Evolutionary conservation across 2,797 vertebrate species (phyloP).

Genomic region (Cephalopachus bancanus): DNA sequence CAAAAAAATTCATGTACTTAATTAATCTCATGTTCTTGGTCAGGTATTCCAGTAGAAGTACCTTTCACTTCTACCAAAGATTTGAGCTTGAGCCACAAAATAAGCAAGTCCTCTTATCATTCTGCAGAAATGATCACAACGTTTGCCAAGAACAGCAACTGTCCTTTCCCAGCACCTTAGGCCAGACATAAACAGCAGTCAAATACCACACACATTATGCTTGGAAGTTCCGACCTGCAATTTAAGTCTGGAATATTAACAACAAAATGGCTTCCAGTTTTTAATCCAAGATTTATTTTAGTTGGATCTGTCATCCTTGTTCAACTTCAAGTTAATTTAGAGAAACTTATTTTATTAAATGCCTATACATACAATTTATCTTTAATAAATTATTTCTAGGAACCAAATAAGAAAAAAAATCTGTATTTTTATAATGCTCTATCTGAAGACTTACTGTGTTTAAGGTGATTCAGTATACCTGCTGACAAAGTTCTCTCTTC

Average conservation of each 20-base stretch:
- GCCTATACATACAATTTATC: not conserved
- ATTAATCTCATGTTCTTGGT: not conserved
- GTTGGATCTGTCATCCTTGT: not conserved
- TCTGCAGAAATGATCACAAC: not conserved
- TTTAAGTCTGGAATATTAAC: slow-evolving; percentile 8
- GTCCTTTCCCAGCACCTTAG: not conserved
- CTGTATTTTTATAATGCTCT: not conserved
- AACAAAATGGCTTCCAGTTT: not conserved
- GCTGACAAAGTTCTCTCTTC: not conserved
- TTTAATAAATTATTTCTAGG: slow-evolving; percentile 30
- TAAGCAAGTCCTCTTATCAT: slow-evolving; percentile 37
- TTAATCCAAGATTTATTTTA: not conserved
- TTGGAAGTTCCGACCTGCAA: not conserved
- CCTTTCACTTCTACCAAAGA: not conserved
- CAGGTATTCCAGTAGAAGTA: not conserved
- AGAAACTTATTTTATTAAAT: slow-evolving; percentile 50
- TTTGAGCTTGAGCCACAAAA: slow-evolving; percentile 16
- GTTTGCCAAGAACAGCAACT: not conserved
- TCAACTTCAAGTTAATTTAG: slow-evolving; percentile 33
- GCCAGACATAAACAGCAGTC: not conserved
- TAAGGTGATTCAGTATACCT: not conserved
- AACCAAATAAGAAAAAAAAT: slow-evolving; percentile 43
- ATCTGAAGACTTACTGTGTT: not conserved
- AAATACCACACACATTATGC: not conserved
- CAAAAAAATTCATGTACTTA: not conserved